Evolutionary conservation across 2,888 invertebrate species (phyloP), one percentile per base, ranked within the genome.

Genomic region (Sepiola atlantica): DNA sequence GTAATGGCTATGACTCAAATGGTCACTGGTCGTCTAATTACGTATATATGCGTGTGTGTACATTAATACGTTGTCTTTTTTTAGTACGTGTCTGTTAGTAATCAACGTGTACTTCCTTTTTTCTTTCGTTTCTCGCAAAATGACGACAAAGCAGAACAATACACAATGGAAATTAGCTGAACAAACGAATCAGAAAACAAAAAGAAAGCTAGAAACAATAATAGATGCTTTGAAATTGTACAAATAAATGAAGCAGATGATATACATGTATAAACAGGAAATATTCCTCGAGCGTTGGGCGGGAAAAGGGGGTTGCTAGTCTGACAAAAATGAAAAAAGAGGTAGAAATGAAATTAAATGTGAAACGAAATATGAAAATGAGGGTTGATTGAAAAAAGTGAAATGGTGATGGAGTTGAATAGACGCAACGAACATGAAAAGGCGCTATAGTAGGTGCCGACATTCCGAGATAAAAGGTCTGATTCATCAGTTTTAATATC

Each of bases 201-300:
- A n/a, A 77, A n/a, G n/a, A 45, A 45, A 45, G 45, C 45, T 45
- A 45, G 8, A 77, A 77, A 77, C 1, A 77, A 0, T 8, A 18
- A 12, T 1, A 4, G 14, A n/a, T 32, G 2, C 8, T n/a, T 77
- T 4, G 12, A 77, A 77, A 77, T n/a, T n/a, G 77, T 16, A 77
- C n/a, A n/a, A 77, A 77, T 77, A 77, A 77, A 77, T 77, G n/a
- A 77, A 77, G n/a, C n/a, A n/a, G 77, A n/a, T n/a, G n/a, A n/a
- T n/a, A n/a, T n/a, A n/a, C n/a, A 45, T 45, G 45, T 45, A 77
- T 77, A 77, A 77, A 77, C 77, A 77, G 77, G 77, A 77, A 77
- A n/a, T n/a, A n/a, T 14, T n/a, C n/a, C 14, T 77, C 77, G 14
- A 14, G 16, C 16, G 77, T 12, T 77, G 77, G 77, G 77, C 28